Conservation (phyloP, 2,113 vertebrate species). For the Bos indicus region DNA sequence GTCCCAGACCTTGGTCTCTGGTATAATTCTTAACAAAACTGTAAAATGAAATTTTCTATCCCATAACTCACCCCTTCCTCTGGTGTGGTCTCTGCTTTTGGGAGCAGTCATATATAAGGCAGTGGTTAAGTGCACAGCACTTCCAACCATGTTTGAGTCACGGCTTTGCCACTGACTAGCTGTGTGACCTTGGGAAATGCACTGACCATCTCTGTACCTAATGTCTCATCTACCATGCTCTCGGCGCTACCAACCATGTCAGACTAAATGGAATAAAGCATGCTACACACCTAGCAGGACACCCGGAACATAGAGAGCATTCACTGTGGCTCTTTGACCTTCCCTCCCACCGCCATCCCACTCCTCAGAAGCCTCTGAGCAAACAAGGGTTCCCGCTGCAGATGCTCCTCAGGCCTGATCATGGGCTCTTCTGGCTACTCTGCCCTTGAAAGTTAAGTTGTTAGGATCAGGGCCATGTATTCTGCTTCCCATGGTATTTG, state of each 20-base stretch:
- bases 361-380: background rate
- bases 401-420: background rate
- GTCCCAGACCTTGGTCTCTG: background rate
- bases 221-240: background rate
- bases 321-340: background rate
- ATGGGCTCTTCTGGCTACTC: background rate
- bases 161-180: background rate
- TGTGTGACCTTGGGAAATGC: background rate
- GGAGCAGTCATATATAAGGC: background rate
- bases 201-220: background rate
- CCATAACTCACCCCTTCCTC: background rate
- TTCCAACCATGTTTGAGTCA: background rate
- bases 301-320: background rate
- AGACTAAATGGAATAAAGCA: background rate
- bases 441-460: background rate
- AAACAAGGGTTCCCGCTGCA: background rate
- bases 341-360: background rate
- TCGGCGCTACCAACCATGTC: background rate
- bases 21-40: background rate
- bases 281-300: background rate
- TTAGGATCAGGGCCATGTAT: background rate
- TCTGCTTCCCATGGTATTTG: background rate
- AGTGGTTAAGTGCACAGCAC: background rate
- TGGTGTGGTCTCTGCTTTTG: background rate
- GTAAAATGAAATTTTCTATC: background rate